phyloP scores from a whole-genome alignment of 2,888 invertebrate genomes.

The Eristalis intricaria region DNA sequence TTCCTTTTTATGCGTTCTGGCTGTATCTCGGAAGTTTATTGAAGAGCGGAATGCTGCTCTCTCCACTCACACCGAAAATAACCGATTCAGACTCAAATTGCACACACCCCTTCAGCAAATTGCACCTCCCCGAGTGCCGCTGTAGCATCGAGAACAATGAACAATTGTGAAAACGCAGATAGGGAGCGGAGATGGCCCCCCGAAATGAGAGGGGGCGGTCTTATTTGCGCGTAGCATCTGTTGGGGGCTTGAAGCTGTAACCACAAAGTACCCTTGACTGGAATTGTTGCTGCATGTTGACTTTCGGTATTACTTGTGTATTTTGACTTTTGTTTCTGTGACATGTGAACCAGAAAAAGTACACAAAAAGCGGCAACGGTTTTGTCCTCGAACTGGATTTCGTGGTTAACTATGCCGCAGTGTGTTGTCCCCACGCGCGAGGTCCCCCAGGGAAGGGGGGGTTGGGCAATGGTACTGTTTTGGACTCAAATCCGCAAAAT shows the following conservation, averaged over 20 bases:
- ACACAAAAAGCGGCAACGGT: neutral
- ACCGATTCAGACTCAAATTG: neutral
- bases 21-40: too few species aligned
- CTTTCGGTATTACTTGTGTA: conserved; percentile 5
- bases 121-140: neutral
- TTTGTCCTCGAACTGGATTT: neutral
- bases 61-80: neutral
- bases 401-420: neutral
- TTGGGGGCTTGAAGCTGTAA: conserved; percentile 6
- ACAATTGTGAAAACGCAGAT: neutral
- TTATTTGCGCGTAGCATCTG: conserved; percentile 19
- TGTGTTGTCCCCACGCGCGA: neutral
- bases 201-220: too few species aligned
- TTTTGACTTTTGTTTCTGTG: neutral
- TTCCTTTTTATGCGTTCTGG: neutral
- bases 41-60: neutral
- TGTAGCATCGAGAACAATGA: neutral
- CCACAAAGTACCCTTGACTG: conserved; percentile 4
- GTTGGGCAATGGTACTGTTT: neutral
- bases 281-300: conserved; percentile 27
- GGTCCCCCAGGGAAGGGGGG: too few species aligned
- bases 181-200: neutral
- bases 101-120: neutral
- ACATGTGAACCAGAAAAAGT: neutral
- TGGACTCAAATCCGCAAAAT: neutral